Conservation (phyloP, 2,113 vertebrate species). For the Micronycteris hirsuta region DNA sequence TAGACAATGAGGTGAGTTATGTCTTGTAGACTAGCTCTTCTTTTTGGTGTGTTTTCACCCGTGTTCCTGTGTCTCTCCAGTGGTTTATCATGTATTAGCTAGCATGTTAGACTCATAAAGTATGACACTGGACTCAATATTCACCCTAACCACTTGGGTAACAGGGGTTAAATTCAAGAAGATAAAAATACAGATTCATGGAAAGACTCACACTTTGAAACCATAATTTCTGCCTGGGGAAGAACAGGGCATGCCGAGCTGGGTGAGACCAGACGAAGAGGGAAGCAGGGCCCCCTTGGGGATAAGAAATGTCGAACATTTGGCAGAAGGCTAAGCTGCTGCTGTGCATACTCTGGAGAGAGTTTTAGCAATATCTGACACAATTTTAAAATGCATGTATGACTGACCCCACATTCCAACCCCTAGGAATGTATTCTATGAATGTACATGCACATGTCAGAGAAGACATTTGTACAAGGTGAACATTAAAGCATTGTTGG, state of each 20-base stretch:
- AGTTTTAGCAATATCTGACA: neutral
- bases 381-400: neutral
- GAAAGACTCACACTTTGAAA: neutral
- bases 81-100: neutral
- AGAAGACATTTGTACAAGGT: neutral
- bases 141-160: neutral
- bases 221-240: neutral
- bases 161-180: neutral
- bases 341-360: neutral
- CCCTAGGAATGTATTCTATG: neutral
- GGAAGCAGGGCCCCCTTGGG: neutral
- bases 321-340: neutral
- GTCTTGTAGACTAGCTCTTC: neutral
- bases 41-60: neutral
- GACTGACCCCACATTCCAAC: neutral
- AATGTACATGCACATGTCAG: neutral
- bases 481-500: neutral
- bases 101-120: neutral
- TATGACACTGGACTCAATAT: neutral
- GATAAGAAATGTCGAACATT: neutral
- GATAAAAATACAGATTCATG: neutral
- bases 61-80: neutral
- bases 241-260: neutral
- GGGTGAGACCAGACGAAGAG: neutral
- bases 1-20: neutral